Percentiles rank a stretch among this genome's conserved stretches.
Evolutionary conservation across 30 jellyfish, hydroid and myxozoan species (phyloP).

Genomic region (Chrysaora quinquecirrha): DNA sequence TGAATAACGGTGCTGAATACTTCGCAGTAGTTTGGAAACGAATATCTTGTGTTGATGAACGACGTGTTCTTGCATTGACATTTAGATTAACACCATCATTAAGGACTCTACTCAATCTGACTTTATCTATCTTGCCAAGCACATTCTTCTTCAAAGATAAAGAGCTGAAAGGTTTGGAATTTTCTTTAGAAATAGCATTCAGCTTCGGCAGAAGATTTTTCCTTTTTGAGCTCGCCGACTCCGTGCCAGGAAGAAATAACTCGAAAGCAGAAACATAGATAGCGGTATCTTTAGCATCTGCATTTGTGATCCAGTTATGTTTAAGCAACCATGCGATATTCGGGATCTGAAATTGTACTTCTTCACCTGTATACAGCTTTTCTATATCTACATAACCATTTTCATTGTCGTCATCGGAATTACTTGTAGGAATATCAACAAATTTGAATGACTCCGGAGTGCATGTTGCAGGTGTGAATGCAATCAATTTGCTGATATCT

Average conservation of each 20-base stretch:
- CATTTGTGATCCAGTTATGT: slow-evolving; percentile 37
- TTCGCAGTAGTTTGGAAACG: neutral
- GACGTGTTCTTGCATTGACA: neutral
- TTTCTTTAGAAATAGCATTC: too few species aligned
- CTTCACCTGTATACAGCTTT: slow-evolving; percentile 30
- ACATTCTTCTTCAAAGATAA: too few species aligned
- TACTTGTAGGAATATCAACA: slow-evolving; percentile 37
- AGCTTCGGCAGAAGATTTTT: too few species aligned
- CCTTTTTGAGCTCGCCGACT: too few species aligned
- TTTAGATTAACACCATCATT: neutral
- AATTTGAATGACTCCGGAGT: slow-evolving; percentile 6
- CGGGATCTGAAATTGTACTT: slow-evolving; percentile 43
- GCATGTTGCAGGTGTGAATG: slow-evolving; percentile 11
- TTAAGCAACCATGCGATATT: slow-evolving; percentile 42
- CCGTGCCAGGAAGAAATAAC: slow-evolving; percentile 14
- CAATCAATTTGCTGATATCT: slow-evolving; percentile 30
- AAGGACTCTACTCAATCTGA: too few species aligned
- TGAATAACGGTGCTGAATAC: slow-evolving; percentile 19
- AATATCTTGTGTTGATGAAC: neutral
- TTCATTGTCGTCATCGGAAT: neutral
- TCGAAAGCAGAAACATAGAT: slow-evolving; percentile 20
- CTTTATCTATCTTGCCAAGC: too few species aligned
- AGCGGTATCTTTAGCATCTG: slow-evolving; percentile 30
- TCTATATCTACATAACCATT: slow-evolving; percentile 28
- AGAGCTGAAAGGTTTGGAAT: too few species aligned